Percentiles rank a stretch among this genome's conserved stretches.
Conservation (phyloP, 37 sponge, comb jelly and placozoan genomes). For the Beroe forskalii region DNA sequence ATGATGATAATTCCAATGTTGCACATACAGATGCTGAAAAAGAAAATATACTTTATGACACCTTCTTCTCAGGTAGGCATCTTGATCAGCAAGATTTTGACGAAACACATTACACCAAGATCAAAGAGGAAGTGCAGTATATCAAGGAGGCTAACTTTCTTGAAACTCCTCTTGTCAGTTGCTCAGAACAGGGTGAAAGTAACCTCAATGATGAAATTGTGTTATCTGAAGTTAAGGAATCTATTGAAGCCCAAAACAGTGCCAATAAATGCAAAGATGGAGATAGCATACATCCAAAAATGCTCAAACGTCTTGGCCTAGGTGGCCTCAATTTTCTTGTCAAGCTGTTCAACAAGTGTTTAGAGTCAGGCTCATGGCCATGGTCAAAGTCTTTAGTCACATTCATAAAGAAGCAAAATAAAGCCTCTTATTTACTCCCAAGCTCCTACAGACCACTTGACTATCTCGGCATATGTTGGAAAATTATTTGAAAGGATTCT, state of each 20-base stretch:
- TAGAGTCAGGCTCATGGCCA: not conserved
- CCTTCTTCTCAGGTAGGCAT: too few relatives aligned
- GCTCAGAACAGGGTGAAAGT: not conserved
- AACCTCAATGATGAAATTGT: not conserved
- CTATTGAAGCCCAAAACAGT: not conserved
- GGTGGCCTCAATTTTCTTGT: not conserved
- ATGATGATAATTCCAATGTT: not conserved
- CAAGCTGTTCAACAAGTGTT: not conserved
- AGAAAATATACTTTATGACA: too few relatives aligned
- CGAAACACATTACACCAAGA: too few relatives aligned
- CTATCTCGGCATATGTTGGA: too few relatives aligned
- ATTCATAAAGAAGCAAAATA: not conserved
- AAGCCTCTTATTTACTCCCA: not conserved
- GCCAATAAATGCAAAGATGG: not conserved
- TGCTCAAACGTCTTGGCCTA: not conserved
- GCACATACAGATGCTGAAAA: too few relatives aligned
- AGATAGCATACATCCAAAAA: not conserved
- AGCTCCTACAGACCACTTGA: not conserved
- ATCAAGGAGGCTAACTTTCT: too few relatives aligned
- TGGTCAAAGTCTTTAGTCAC: not conserved
- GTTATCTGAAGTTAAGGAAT: not conserved
- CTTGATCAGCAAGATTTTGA: too few relatives aligned
- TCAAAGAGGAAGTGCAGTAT: too few relatives aligned
- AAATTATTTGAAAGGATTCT: too few relatives aligned
- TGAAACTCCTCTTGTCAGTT: not conserved